Evolutionary conservation across 1,140 invertebrate genomes (phyloP).

Genomic region (Araneus ventricosus): DNA sequence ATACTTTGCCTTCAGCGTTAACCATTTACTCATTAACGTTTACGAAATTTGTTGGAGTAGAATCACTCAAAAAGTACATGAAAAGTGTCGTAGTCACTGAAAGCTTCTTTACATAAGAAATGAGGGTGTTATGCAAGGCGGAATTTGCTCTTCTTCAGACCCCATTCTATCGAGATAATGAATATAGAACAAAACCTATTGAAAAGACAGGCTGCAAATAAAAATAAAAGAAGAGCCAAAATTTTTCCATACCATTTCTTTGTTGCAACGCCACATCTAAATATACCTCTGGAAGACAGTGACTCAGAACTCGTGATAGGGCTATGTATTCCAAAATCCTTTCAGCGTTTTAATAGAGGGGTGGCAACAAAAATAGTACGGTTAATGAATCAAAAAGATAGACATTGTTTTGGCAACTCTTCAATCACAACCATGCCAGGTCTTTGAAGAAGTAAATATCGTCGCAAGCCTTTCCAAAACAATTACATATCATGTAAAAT

Average conservation of each 20-base stretch:
- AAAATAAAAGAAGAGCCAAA: background rate
- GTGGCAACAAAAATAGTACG: conserved; percentile 8
- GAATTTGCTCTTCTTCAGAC: too few relatives aligned
- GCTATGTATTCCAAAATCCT: background rate
- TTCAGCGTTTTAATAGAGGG: background rate
- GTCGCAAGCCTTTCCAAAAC: background rate
- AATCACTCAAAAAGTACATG: too few relatives aligned
- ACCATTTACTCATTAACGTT: too few relatives aligned
- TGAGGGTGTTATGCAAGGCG: too few relatives aligned
- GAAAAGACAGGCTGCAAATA: background rate
- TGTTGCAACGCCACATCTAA: conserved; percentile 12
- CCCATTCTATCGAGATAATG: background rate
- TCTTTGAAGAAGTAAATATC: background rate
- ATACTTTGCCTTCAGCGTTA: too few relatives aligned
- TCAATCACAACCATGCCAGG: conserved; percentile 3
- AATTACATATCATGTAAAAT: background rate
- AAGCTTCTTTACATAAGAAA: too few relatives aligned
- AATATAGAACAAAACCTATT: background rate
- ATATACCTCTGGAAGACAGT: background rate
- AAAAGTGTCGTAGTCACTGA: too few relatives aligned
- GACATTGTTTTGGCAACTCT: conserved; percentile 16
- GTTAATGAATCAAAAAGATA: conserved; percentile 18
- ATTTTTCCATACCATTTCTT: background rate
- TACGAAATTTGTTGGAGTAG: too few relatives aligned
- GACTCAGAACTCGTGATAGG: conserved; percentile 9